Percentiles rank a stretch among this genome's conserved stretches.
Evolutionary conservation across 2,113 vertebrate species (phyloP).

Genomic region (Gambusia affinis): DNA sequence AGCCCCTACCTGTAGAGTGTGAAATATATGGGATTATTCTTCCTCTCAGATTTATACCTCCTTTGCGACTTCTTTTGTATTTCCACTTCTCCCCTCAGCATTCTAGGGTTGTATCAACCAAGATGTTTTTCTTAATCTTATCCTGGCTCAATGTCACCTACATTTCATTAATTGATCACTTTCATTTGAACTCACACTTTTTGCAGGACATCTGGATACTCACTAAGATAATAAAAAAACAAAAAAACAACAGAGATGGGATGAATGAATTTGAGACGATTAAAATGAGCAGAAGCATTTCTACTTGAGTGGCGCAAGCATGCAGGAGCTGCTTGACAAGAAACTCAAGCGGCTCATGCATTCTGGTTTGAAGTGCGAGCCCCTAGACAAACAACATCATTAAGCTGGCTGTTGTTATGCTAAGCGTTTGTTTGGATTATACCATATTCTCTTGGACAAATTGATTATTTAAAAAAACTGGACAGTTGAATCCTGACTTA

Average conservation of each 20-base stretch:
- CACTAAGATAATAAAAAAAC: neutral
- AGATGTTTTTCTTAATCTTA: neutral
- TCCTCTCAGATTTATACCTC: no score
- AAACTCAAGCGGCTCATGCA: slow-evolving; percentile 22
- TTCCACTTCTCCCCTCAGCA: neutral
- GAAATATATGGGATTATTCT: slow-evolving; percentile 68
- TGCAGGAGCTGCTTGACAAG: slow-evolving; percentile 1
- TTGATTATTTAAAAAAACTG: slow-evolving; percentile 50
- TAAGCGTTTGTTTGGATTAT: slow-evolving; percentile 35
- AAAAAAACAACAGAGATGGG: neutral
- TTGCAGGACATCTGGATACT: neutral
- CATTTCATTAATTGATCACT: slow-evolving; percentile 11
- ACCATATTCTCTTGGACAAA: slow-evolving; percentile 35
- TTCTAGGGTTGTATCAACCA: neutral
- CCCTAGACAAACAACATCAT: slow-evolving; percentile 30
- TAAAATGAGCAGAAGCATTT: slow-evolving; percentile 19
- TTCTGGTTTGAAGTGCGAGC: slow-evolving; percentile 45
- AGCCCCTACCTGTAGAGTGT: slow-evolving; percentile 33
- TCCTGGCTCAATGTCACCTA: neutral
- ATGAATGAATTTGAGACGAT: slow-evolving; percentile 26
- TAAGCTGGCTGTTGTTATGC: slow-evolving; percentile 54
- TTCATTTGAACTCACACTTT: slow-evolving; percentile 29
- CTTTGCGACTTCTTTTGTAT: no score
- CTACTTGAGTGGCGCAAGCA: no score
- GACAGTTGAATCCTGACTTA: slow-evolving; percentile 33